These are phyloP conservation scores for Nestor notabilis DNA, from an alignment of 2,113 vertebrate species.

Conservation along the genomic window DNA sequence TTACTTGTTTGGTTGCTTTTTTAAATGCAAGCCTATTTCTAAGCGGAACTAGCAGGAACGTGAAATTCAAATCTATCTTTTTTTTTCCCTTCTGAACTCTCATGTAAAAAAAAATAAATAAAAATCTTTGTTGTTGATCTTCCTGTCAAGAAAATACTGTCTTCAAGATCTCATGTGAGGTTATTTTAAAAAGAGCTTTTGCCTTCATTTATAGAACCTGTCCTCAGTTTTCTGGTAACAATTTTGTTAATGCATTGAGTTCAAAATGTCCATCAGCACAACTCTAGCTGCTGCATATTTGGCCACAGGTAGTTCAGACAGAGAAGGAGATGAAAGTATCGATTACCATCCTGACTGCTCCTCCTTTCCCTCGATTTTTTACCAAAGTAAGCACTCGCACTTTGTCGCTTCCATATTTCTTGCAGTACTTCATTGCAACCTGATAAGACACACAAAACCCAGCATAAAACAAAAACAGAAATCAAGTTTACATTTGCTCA, in stretches of 20 bases:
- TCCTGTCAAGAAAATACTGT: background rate
- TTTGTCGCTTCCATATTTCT: constrained; percentile 88
- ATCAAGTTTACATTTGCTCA: background rate
- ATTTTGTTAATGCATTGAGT: background rate
- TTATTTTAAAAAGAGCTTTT: background rate
- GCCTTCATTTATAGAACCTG: background rate
- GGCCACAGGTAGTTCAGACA: background rate
- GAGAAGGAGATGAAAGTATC: constrained; percentile 36
- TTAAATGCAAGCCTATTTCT: background rate
- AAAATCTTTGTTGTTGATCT: background rate
- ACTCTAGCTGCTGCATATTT: background rate
- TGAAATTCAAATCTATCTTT: background rate
- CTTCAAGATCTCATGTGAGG: background rate
- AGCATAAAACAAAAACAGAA: constrained; percentile 35
- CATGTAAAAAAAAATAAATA: background rate
- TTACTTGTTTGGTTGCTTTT: background rate
- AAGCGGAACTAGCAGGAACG: background rate
- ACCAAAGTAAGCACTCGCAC: constrained; percentile 88
- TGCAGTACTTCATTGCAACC: constrained; percentile 88
- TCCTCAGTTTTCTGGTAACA: background rate
- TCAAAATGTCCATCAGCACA: background rate
- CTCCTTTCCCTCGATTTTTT: constrained; percentile 94
- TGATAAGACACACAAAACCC: constrained; percentile 65
- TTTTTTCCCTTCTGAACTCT: background rate
- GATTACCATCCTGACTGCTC: constrained; percentile 90